Evolutionary conservation across 1,140 invertebrate genomes (phyloP), one percentile per base, ranked within the genome.

Genomic region (Atta cephalotes): DNA sequence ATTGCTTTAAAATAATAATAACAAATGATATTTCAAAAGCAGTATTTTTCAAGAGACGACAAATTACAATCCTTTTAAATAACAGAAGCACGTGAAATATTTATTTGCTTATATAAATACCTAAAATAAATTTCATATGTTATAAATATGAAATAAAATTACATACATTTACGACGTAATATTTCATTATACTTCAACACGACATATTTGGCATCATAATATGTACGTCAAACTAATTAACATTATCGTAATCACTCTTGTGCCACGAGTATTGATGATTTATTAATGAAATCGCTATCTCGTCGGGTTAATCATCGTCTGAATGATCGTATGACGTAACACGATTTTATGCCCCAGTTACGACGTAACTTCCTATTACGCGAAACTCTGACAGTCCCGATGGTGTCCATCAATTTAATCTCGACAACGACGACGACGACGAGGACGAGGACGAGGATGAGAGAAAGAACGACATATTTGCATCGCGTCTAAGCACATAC

Each of bases 371-470:
- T 76, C 39, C 70, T 51, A 84, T 84, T 76, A 63, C 56, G 53
- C 14, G 70, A 74, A 84, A 84, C 35, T 62, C 56, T 14, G 31
- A 18, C 78, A 76, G 18, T 18, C 70, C 56, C 80, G 70, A 14
- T n/a, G 39, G 9, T 84, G 39, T 82, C 80, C 80, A 82, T 82
- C 80, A 82, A 62, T 82, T 82, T 62, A 45, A 82, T 82, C 80
- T 49, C 18, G 39, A 82, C 45, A 35, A 39, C 53, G 31, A 4
- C 16, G 35, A 45, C 16, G 79, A 39, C 31, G 35, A 60, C 28
- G 31, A 35, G 31, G 31, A 28, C 28, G 25, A 28, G 21, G 25
- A 53, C 28, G 45, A 35, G 3, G 77, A 53, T 16, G 25, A 62
- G 25, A 62, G 58, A 4, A 39, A 84, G n/a, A 76, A 62, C 18